These are phyloP conservation scores for Danio kyathit DNA, from an alignment of 2,797 vertebrate species.

Conservation along the genomic window DNA sequence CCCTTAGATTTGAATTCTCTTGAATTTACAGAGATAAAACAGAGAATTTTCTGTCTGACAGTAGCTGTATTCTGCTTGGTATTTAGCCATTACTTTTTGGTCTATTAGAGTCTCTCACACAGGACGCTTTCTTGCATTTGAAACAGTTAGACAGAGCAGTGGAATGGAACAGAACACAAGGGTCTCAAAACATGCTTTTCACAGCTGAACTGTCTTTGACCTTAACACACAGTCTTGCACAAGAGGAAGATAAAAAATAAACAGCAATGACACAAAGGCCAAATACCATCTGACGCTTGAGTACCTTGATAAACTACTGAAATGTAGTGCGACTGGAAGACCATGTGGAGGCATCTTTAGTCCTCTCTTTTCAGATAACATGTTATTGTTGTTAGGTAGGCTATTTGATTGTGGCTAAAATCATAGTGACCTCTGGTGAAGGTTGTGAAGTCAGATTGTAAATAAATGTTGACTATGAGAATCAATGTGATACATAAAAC, in stretches of 20 bases:
- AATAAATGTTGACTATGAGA: no score
- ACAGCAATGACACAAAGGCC: background rate
- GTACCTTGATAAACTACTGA: background rate
- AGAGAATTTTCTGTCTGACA: background rate
- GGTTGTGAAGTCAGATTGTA: background rate
- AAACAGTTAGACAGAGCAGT: background rate
- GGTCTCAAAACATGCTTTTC: background rate
- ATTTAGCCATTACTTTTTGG: slow-evolving; percentile 2
- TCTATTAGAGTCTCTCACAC: background rate
- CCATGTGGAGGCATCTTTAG: background rate
- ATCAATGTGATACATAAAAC: no score
- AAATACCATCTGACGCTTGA: background rate
- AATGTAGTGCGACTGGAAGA: background rate
- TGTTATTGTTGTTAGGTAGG: background rate
- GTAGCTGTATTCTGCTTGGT: background rate
- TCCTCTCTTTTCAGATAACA: background rate
- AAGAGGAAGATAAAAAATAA: slow-evolving; percentile 12
- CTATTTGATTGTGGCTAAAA: background rate
- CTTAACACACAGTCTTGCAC: background rate
- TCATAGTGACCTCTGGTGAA: background rate
- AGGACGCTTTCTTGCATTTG: background rate
- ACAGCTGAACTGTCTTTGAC: slow-evolving; percentile 12
- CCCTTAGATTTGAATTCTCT: background rate
- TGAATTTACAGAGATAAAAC: background rate
- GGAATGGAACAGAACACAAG: background rate